Base-by-base conservation (phyloP, 30 jellyfish, hydroid and myxozoan genomes). In the Chrysaora quinquecirrha region DNA sequence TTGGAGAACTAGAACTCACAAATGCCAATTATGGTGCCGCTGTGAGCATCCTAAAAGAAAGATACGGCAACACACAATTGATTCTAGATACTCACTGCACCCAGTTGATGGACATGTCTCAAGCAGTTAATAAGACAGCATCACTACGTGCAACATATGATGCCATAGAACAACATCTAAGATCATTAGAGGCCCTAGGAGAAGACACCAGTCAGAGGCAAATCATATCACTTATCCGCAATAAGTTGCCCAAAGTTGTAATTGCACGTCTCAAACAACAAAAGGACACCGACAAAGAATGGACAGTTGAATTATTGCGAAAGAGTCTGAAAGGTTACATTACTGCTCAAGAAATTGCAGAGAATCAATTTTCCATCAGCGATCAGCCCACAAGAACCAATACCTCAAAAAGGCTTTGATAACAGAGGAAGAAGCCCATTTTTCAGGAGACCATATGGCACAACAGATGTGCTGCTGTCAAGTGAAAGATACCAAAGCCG, bases 1-100 rank as follows among this genome's bases (percentile, higher is more conserved):
- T 80, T 3, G 75, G 48, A 1, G 86, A 90, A 64, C 52, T 65
- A 50, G 88, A 4, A 58, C 65, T 73, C 18, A 76, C 80, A 3
- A 47, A 47, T 34, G 76, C 3, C n/a, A 73, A 73, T 34, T 73
- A 73, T 47, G 85, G 24, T 18, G 10, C 21, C 11, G 85, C 85
- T 10, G 75, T 43, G 7, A 34, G 24, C 28, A 1, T 73, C 30
- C 85, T 73, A 12, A 73, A 73, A 46, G 76, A 73, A 50, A 73
- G 85, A 23, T 73, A 4, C n/a, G 29, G 72, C 72, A 60, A 60
- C 23, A 21, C 9, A 25, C 72, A 60, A 20, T 10, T 60, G 21
- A 60, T 60, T 21, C 9, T 60, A 60, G n/a, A 60, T 21, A 6
- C 72, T n/a, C 84, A 71, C 23, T 29, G 12, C 31, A 38, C 27